phyloP scores from a whole-genome alignment of 2,797 vertebrate genomes.

The Cephalopachus bancanus region DNA sequence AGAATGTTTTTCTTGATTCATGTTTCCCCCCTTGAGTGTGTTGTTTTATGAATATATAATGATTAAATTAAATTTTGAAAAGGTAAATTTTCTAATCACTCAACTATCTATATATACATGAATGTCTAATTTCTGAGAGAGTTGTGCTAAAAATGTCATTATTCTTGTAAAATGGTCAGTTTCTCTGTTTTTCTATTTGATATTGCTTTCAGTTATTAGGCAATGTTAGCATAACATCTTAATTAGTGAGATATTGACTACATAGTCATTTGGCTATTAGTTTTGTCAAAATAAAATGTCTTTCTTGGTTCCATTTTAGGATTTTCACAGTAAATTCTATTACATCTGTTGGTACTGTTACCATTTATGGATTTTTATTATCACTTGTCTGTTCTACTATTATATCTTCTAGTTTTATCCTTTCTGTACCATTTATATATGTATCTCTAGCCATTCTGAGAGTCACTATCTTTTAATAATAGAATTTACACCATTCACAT shows the following conservation, averaged over 20 bases:
- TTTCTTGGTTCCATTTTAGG: not conserved
- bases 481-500: slow-evolving; percentile 66
- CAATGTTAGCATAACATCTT: not conserved
- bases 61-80: not conserved
- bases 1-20: not conserved
- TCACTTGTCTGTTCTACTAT: not conserved
- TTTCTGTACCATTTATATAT: slow-evolving; percentile 31
- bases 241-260: not conserved
- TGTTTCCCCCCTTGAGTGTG: not conserved
- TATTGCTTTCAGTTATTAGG: slow-evolving; percentile 31
- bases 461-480: slow-evolving; percentile 19
- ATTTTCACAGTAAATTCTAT: slow-evolving; percentile 37
- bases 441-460: not conserved
- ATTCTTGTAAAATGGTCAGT: not conserved
- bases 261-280: not conserved
- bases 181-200: not conserved
- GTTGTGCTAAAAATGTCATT: not conserved
- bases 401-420: slow-evolving; percentile 10
- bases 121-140: not conserved
- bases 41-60: slow-evolving; percentile 9
- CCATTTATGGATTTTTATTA: slow-evolving; percentile 32
- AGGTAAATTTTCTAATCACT: not conserved
- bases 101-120: slow-evolving; percentile 5
- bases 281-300: slow-evolving; percentile 35
- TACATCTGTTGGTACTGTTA: not conserved